Evolutionary conservation across 1,140 invertebrate genomes (phyloP).

Genomic region (Pantala flavescens): DNA sequence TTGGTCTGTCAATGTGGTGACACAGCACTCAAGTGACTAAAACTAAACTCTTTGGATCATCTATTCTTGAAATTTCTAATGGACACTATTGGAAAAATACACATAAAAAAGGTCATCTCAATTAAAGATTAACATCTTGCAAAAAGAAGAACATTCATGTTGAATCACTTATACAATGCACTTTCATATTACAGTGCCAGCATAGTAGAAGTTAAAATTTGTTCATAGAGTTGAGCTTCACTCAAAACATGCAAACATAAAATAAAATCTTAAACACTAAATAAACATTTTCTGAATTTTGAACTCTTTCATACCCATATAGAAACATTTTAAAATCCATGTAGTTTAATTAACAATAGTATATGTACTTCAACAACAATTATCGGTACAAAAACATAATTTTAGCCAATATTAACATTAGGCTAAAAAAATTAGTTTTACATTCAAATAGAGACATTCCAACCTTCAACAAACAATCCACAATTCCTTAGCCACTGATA

Average conservation of each 20-base stretch:
- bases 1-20: conserved; percentile 8
- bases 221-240: not conserved
- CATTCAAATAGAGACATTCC: not conserved
- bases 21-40: conserved; percentile 8
- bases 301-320: not conserved
- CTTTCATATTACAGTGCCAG: not conserved
- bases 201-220: not conserved
- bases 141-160: not conserved
- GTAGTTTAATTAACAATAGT: not conserved
- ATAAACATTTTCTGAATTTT: conserved; percentile 1
- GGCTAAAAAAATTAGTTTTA: not conserved
- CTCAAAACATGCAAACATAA: not conserved
- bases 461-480: not conserved
- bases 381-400: conserved; percentile 1
- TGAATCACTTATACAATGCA: not conserved
- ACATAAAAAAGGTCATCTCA: conserved; percentile 7
- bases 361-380: conserved; percentile 10
- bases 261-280: not conserved
- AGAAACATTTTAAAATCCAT: conserved; percentile 1
- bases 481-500: not conserved
- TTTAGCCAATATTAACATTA: not conserved
- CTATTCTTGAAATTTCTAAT: not conserved
- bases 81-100: conserved; percentile 9
- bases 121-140: not conserved
- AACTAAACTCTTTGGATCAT: conserved; percentile 7